Conservation (phyloP, 53 echinoderm and acorn worm species). For the Crossaster papposus region DNA sequence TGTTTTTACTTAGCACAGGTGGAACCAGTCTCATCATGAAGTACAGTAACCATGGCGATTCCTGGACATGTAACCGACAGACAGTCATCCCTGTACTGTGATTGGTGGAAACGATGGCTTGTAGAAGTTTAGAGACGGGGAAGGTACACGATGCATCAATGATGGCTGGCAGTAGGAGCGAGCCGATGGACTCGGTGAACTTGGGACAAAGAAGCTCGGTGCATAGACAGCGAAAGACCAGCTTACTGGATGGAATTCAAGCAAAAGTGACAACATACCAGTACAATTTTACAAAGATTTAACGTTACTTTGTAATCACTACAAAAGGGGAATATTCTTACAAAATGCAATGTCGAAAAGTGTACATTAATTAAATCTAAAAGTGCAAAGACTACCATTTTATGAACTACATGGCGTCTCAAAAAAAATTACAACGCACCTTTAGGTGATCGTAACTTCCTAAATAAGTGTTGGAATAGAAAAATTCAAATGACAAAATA, state of each 20-base stretch:
- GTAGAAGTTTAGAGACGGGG: constrained; percentile 73
- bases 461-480: no score
- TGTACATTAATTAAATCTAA: no score
- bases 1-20: constrained; percentile 77
- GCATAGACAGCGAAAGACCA: constrained; percentile 78
- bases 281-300: no score
- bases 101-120: constrained; percentile 68
- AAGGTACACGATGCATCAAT: constrained; percentile 58
- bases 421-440: no score
- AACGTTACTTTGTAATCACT: no score
- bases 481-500: no score
- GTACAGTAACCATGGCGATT: constrained; percentile 95
- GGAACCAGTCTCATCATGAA: constrained; percentile 79
- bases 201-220: constrained; percentile 79
- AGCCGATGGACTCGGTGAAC: constrained; percentile 87
- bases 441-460: no score
- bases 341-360: no score
- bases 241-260: constrained; percentile 37
- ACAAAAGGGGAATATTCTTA: no score
- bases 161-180: constrained; percentile 84
- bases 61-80: constrained; percentile 52
- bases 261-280: not conserved
- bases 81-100: constrained; percentile 36
- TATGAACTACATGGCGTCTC: no score
- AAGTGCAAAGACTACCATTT: no score